Conservation (phyloP, 2,888 invertebrate species). For the Tetrapedia diversipes region DNA sequence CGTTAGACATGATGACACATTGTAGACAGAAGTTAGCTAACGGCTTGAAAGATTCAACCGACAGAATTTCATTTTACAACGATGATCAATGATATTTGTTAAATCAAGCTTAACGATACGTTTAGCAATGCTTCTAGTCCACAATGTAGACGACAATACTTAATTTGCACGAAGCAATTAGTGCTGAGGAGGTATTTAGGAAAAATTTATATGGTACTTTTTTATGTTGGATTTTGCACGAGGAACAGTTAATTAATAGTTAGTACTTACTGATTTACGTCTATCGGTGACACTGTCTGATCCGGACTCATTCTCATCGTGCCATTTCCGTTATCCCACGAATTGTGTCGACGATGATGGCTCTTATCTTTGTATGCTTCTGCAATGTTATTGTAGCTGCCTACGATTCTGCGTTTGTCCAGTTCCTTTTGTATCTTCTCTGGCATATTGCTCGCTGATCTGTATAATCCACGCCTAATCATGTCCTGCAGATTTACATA, state of each 20-base stretch:
- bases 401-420: slow-evolving; percentile 86
- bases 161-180: no score
- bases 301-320: slow-evolving; percentile 71
- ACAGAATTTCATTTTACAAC: background rate
- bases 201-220: no score
- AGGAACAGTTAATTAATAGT: background rate
- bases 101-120: background rate
- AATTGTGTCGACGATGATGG: slow-evolving; percentile 78
- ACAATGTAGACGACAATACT: slow-evolving; percentile 32
- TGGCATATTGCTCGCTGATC: slow-evolving; percentile 84
- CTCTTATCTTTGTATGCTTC: slow-evolving; percentile 79
- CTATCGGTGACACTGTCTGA: slow-evolving; percentile 70
- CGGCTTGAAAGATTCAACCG: background rate
- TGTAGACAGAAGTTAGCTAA: slow-evolving; percentile 24
- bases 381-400: slow-evolving; percentile 82
- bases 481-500: slow-evolving; percentile 60
- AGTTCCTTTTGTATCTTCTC: slow-evolving; percentile 87
- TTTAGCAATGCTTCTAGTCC: slow-evolving; percentile 8
- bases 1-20: background rate
- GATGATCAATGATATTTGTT: background rate
- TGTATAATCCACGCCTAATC: slow-evolving; percentile 68
- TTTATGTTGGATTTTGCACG: background rate
- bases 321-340: slow-evolving; percentile 79
- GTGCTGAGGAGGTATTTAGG: no score
- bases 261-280: slow-evolving; percentile 63